These are phyloP conservation scores for Sweltsa coloradensis DNA, from an alignment of 1,140 invertebrate species.

Conservation along the genomic window DNA sequence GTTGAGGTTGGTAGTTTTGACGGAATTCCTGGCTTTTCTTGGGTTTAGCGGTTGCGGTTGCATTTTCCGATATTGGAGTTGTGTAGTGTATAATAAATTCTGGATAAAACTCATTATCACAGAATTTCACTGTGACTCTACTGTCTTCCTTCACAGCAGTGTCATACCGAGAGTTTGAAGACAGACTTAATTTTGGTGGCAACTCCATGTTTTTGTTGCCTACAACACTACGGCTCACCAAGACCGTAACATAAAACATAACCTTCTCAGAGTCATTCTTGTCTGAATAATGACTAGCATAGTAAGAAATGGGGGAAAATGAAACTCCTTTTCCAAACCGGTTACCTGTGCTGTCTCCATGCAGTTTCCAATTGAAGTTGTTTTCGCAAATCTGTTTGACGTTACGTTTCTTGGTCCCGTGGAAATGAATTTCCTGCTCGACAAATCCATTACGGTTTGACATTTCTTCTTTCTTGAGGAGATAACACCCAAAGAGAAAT, in stretches of 20 bases:
- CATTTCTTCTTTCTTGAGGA: slow-evolving; percentile 18
- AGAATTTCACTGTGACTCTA: slow-evolving; percentile 23
- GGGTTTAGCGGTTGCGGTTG: not conserved
- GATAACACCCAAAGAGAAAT: slow-evolving; percentile 15
- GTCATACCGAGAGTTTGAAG: slow-evolving; percentile 16
- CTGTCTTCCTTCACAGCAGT: slow-evolving; percentile 18
- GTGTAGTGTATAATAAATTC: slow-evolving; percentile 20
- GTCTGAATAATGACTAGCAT: slow-evolving; percentile 23
- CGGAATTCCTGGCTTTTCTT: not conserved
- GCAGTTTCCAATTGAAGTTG: slow-evolving; percentile 25
- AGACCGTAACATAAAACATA: slow-evolving; percentile 19
- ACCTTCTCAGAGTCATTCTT: slow-evolving; percentile 12
- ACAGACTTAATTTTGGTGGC: not conserved
- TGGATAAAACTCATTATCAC: slow-evolving; percentile 26
- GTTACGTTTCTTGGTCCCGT: slow-evolving; percentile 21
- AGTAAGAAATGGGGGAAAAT: slow-evolving; percentile 21
- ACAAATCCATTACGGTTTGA: slow-evolving; percentile 8
- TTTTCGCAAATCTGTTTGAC: slow-evolving; percentile 18
- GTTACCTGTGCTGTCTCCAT: slow-evolving; percentile 17
- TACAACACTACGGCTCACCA: not conserved
- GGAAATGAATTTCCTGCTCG: slow-evolving; percentile 18
- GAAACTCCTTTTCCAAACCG: slow-evolving; percentile 24
- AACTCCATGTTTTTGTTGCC: not conserved
- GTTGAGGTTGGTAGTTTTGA: not conserved
- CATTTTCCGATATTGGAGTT: not conserved